Evolutionary conservation across 1,140 invertebrate genomes (phyloP).

Genomic region (honey bee (Apis mellifera)): Amel_HAv3.1 CM009942.2:10304001-10304500

Average conservation of each 20-base stretch:
- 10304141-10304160: not conserved
- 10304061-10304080: not conserved
- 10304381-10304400: not conserved
- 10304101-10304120: conserved; percentile 41
- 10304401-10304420: not conserved
- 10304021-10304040: not conserved
- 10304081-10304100: conserved; percentile 16
- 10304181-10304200: conserved; percentile 46
- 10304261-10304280: conserved; percentile 65
- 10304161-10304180: not conserved
- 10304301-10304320: conserved; percentile 21
- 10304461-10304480: too few species aligned
- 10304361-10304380: not conserved
- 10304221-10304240: conserved; percentile 21
- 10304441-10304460: too few species aligned
- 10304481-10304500: too few species aligned
- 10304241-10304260: conserved; percentile 60
- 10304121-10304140: not conserved
- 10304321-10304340: conserved; percentile 41
- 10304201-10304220: conserved; percentile 9
- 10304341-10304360: conserved; percentile 16
- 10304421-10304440: not conserved
- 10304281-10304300: conserved; percentile 58
- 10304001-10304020: not conserved
- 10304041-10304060: not conserved